Percentiles rank a stretch among this genome's conserved stretches.
phyloP scores from a whole-genome alignment of 2,797 vertebrate genomes.

The Apodemus agrarius region DNA sequence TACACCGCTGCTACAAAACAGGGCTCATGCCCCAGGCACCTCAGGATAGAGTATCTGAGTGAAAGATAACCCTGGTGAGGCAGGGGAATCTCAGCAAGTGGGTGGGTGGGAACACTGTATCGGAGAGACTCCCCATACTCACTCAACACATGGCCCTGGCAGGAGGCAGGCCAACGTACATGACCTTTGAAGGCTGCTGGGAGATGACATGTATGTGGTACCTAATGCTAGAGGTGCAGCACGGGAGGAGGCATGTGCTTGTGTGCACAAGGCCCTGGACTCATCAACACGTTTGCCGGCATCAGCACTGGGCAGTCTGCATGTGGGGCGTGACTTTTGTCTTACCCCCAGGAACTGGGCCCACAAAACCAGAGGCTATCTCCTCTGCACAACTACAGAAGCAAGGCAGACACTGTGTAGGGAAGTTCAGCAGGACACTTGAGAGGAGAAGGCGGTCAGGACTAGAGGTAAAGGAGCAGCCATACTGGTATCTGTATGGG shows the following conservation, averaged over 20 bases:
- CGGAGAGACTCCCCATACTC: background rate
- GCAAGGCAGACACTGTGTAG: background rate
- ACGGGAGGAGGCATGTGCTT: background rate
- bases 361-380: background rate
- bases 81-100: background rate
- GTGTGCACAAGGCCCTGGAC: background rate
- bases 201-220: accelerated
- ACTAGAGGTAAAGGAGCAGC: background rate
- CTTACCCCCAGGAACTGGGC: background rate
- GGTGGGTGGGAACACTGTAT: background rate
- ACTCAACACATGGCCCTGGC: background rate
- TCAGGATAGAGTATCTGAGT: background rate
- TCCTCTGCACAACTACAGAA: background rate
- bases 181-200: background rate
- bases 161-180: background rate
- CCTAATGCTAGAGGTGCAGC: background rate
- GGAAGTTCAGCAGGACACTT: background rate
- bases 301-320: accelerated
- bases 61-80: background rate
- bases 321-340: accelerated
- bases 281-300: accelerated
- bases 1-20: background rate
- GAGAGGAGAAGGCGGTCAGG: accelerated
- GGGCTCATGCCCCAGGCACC: background rate
- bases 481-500: no score